phyloP scores from a whole-genome alignment of 1,140 invertebrate genomes.

The Drosophila teissieri region DNA sequence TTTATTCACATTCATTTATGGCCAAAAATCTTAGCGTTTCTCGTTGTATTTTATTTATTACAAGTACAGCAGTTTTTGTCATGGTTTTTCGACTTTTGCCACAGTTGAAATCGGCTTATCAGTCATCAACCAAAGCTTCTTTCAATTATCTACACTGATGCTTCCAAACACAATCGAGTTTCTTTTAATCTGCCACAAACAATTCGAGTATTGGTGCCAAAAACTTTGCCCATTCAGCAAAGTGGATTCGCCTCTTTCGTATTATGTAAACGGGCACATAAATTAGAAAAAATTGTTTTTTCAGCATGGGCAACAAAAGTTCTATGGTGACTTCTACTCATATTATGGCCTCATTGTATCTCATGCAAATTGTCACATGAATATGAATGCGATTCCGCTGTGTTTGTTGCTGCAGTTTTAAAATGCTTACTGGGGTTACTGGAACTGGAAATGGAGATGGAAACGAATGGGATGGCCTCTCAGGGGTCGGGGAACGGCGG shows the following conservation, averaged over 20 bases:
- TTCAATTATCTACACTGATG: not conserved
- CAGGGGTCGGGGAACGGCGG: not conserved
- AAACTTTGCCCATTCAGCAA: constrained; percentile 35
- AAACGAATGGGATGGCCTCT: not conserved
- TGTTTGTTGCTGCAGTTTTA: constrained; percentile 25
- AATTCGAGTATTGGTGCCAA: constrained; percentile 20
- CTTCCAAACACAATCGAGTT: constrained; percentile 7
- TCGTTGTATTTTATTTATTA: not conserved
- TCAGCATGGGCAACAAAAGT: constrained; percentile 28
- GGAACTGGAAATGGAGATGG: constrained; percentile 36
- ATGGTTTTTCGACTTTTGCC: too few species aligned
- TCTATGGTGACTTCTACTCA: constrained; percentile 36
- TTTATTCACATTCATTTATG: constrained; percentile 16
- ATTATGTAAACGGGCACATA: constrained; percentile 37
- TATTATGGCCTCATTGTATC: constrained; percentile 53
- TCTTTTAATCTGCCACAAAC: constrained; percentile 12
- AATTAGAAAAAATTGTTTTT: constrained; percentile 46
- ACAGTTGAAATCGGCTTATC: not conserved
- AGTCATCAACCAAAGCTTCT: not conserved
- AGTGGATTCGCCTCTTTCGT: constrained; percentile 23
- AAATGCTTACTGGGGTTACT: constrained; percentile 39
- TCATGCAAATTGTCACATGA: constrained; percentile 54
- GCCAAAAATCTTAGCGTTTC: not conserved
- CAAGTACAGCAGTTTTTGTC: not conserved
- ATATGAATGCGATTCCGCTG: constrained; percentile 47